phyloP scores from a whole-genome alignment of 2,797 vertebrate genomes.

The Philypnodon macrostomus region DNA sequence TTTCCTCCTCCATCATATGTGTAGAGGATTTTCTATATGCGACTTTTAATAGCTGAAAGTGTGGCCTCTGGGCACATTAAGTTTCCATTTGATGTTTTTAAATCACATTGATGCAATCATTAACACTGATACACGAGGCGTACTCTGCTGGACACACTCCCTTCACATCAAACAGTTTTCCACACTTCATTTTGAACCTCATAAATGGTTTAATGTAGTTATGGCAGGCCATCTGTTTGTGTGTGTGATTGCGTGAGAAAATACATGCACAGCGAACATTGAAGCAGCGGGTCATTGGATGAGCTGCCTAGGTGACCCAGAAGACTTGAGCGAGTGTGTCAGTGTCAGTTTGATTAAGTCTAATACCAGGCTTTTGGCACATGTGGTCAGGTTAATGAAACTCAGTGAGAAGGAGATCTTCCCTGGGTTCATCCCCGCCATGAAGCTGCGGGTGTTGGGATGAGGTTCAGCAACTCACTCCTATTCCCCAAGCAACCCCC shows the following conservation, averaged over 20 bases:
- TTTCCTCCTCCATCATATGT: conserved; percentile 7
- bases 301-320: conserved; percentile 64
- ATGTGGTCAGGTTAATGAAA: conserved; percentile 85
- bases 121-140: conserved; percentile 52
- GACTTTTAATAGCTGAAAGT: conserved; percentile 44
- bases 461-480: conserved; percentile 69
- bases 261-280: conserved; percentile 40
- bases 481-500: conserved; percentile 31
- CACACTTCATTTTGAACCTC: conserved; percentile 63
- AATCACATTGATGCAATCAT: conserved; percentile 60
- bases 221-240: conserved; percentile 27
- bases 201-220: conserved; percentile 61
- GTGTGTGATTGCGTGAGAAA: conserved; percentile 17
- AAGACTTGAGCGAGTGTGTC: conserved; percentile 62
- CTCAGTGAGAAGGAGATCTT: conserved; percentile 74
- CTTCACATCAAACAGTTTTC: conserved; percentile 41
- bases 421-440: conserved; percentile 67
- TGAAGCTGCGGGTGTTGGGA: conserved; percentile 78
- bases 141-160: conserved; percentile 49
- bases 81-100: conserved; percentile 71
- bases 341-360: conserved; percentile 78
- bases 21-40: conserved; percentile 27
- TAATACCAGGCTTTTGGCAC: conserved; percentile 77
- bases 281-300: conserved; percentile 54
- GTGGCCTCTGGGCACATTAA: conserved; percentile 39